phyloP scores from a whole-genome alignment of 1,140 invertebrate species.

The Calycopis cecrops region DNA sequence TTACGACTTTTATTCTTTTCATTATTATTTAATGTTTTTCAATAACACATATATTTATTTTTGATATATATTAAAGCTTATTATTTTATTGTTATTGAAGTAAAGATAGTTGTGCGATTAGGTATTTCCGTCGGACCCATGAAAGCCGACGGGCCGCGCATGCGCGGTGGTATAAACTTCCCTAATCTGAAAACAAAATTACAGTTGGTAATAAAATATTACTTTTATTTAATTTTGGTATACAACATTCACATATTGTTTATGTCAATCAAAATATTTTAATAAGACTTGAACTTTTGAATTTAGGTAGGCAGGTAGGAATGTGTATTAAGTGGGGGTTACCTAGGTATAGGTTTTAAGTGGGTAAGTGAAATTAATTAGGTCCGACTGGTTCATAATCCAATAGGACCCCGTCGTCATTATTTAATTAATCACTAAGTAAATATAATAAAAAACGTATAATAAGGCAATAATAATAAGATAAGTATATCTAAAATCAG shows the following conservation, averaged over 20 bases:
- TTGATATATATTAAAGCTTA: not conserved
- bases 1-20: too few species aligned
- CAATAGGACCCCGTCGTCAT: too few species aligned
- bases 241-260: not conserved
- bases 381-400: too few species aligned
- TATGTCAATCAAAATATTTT: not conserved
- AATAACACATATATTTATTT: not conserved
- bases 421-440: too few species aligned
- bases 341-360: too few species aligned
- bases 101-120: not conserved
- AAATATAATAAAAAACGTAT: too few species aligned
- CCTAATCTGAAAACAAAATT: not conserved
- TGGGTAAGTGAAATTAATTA: too few species aligned
- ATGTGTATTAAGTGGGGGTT: too few species aligned
- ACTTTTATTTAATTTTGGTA: not conserved
- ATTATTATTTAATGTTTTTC: not conserved
- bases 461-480: too few species aligned
- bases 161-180: not conserved
- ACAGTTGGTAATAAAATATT: too few species aligned
- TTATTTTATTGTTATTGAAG: too few species aligned
- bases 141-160: slow-evolving; percentile 11
- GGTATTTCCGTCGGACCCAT: slow-evolving; percentile 9
- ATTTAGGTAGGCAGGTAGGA: not conserved
- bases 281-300: not conserved
- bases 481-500: too few species aligned